Percentiles rank a stretch among this genome's conserved stretches.
Conservation (phyloP, 2,113 vertebrate genomes). For the Macroglossus sobrinus region DNA sequence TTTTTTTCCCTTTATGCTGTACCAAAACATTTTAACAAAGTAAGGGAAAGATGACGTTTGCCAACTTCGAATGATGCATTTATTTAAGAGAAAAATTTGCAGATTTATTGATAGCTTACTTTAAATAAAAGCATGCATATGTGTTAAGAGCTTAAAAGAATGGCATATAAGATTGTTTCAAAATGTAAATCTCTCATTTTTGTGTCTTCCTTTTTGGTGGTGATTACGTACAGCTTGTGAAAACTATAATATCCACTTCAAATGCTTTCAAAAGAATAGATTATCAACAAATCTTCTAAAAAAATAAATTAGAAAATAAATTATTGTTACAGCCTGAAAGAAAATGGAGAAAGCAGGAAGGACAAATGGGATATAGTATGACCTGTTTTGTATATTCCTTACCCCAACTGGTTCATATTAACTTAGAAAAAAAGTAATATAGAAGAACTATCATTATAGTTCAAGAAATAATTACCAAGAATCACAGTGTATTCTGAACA, state of each 20-base stretch:
- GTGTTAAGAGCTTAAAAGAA: neutral
- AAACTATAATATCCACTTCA: neutral
- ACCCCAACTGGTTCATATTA: neutral
- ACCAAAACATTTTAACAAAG: neutral
- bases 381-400: neutral
- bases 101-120: neutral
- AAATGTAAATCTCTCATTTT: neutral
- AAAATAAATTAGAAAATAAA: neutral
- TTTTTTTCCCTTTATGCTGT: neutral
- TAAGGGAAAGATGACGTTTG: neutral
- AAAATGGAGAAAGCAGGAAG: neutral
- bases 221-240: neutral
- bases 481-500: neutral
- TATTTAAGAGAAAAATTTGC: neutral
- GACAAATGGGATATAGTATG: fast-evolving
- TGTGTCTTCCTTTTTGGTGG: neutral
- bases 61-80: neutral
- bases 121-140: neutral
- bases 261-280: neutral
- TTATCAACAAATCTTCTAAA: neutral
- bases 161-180: neutral
- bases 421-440: neutral
- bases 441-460: neutral
- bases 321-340: neutral
- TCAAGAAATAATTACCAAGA: neutral